Conservation (phyloP, 2,797 vertebrate species). For the Tragelaphus eurycerus region DNA sequence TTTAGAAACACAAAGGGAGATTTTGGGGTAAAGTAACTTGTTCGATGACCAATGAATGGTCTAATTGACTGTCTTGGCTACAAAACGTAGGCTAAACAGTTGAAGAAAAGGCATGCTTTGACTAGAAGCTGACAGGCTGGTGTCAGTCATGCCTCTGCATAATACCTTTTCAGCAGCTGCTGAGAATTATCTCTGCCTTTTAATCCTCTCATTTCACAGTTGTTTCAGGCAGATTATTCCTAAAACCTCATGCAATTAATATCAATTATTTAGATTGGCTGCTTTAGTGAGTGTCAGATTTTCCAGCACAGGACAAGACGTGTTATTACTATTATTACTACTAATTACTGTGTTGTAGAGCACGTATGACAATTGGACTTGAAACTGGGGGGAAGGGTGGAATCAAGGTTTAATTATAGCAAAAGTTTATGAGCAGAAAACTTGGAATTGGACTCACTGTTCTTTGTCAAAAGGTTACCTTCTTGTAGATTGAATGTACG, state of each 20-base stretch:
- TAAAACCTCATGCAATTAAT: constrained; percentile 76
- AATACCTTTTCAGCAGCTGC: constrained; percentile 66
- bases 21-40: background rate
- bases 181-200: constrained; percentile 69
- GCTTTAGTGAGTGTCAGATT: constrained; percentile 77
- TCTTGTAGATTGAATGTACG: background rate
- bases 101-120: constrained; percentile 15
- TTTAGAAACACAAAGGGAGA: background rate
- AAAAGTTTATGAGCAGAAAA: constrained; percentile 46
- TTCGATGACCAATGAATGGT: background rate
- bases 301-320: constrained; percentile 64
- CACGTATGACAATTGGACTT: background rate
- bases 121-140: constrained; percentile 14
- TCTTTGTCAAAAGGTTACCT: background rate
- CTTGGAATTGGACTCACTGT: constrained; percentile 25
- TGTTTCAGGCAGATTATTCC: constrained; percentile 77
- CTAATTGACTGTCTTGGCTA: background rate
- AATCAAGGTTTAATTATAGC: background rate
- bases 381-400: background rate
- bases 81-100: background rate
- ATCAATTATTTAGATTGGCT: constrained; percentile 81
- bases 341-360: constrained; percentile 16
- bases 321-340: constrained; percentile 40
- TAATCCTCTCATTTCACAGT: constrained; percentile 78
- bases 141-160: background rate